Percentiles rank a stretch among this genome's conserved stretches.
phyloP scores from a whole-genome alignment of 2,113 vertebrate genomes.

The Platysteira castanea region DNA sequence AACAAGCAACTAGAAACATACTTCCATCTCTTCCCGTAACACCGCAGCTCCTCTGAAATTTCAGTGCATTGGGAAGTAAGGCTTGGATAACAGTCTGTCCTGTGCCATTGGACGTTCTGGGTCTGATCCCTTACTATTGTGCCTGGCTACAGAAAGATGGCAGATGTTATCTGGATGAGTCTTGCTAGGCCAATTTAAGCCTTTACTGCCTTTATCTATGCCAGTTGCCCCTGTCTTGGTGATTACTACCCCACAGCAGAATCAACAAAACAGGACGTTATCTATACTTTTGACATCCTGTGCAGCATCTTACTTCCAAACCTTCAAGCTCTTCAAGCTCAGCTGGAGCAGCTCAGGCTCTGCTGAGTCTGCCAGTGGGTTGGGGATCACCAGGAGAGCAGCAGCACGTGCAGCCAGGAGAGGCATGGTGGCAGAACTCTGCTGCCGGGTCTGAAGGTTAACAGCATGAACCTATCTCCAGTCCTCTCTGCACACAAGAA shows the following conservation, averaged over 20 bases:
- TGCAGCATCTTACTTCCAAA: neutral
- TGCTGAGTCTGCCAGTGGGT: neutral
- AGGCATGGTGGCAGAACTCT: neutral
- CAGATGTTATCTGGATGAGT: neutral
- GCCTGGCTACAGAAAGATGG: neutral
- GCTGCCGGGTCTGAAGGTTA: neutral
- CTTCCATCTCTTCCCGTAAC: neutral
- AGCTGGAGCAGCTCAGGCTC: neutral
- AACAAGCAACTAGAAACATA: neutral
- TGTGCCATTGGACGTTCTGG: neutral
- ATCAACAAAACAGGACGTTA: neutral
- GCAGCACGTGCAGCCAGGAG: fast-evolving
- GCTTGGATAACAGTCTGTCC: neutral
- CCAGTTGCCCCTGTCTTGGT: neutral
- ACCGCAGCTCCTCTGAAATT: neutral
- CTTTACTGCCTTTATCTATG: neutral
- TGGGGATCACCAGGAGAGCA: neutral
- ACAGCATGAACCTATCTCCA: neutral
- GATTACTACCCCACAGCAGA: neutral
- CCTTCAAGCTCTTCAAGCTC: neutral
- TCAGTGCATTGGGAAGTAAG: neutral
- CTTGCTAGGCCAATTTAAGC: neutral
- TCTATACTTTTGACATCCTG: neutral
- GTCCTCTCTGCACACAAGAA: neutral
- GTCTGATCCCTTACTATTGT: neutral